Percentiles rank a stretch among this genome's conserved stretches.
These are phyloP conservation scores for Porites lutea DNA, from an alignment of 64 coral and sea anemone species.

Conservation along the genomic window DNA sequence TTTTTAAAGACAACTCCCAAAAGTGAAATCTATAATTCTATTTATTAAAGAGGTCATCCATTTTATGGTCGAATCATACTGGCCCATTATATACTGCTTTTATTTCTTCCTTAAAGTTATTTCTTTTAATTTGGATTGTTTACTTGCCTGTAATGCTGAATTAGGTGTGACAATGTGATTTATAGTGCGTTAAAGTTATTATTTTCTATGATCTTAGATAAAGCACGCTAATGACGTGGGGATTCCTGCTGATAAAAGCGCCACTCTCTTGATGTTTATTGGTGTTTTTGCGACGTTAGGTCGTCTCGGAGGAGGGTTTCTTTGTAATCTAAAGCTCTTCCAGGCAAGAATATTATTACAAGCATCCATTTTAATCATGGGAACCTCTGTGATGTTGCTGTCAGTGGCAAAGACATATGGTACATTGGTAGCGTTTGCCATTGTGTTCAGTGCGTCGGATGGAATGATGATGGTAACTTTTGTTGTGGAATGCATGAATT, in stretches of 20 bases:
- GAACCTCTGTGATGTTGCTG: conserved; percentile 18
- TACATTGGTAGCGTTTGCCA: conserved; percentile 18
- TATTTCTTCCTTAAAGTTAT: too few species aligned
- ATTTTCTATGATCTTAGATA: conserved; percentile 12
- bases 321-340: neutral
- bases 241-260: conserved; percentile 16
- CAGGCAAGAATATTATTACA: neutral
- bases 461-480: conserved; percentile 29
- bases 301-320: conserved; percentile 17
- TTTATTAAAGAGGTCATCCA: too few species aligned
- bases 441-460: conserved; percentile 32
- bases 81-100: too few species aligned
- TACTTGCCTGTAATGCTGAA: too few species aligned
- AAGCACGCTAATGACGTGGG: conserved; percentile 50
- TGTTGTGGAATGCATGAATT: conserved; percentile 3
- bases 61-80: too few species aligned
- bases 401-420: neutral
- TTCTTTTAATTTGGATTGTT: too few species aligned
- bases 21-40: too few species aligned
- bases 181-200: too few species aligned
- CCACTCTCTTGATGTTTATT: conserved; percentile 54
- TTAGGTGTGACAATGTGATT: too few species aligned
- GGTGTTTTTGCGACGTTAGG: conserved; percentile 35
- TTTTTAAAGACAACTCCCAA: too few species aligned
- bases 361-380: neutral